A percentile compares a stretch with the other conserved stretches of the same genome.
phyloP scores from a whole-genome alignment of 2,113 vertebrate species.

The Baryphthengus martii region DNA sequence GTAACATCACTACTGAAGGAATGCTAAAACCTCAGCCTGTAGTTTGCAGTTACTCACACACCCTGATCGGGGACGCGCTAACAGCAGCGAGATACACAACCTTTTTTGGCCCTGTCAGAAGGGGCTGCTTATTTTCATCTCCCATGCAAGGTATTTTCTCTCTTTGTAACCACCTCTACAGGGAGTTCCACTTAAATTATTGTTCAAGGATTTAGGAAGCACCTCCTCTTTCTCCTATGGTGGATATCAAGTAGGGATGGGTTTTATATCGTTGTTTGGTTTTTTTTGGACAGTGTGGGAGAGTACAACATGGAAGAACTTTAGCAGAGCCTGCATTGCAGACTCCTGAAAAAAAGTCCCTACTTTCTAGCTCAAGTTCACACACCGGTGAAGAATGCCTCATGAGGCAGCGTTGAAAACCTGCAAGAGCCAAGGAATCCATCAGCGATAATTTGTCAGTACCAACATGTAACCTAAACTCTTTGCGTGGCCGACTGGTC shows the following conservation, averaged over 20 bases:
- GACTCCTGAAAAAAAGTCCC: neutral
- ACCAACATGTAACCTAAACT: neutral
- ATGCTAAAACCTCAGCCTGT: neutral
- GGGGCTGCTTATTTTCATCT: neutral
- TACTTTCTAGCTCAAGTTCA: neutral
- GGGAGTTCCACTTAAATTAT: neutral
- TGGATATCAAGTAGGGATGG: neutral
- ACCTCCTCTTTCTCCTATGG: neutral
- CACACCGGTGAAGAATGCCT: neutral
- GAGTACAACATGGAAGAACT: neutral
- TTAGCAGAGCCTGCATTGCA: neutral
- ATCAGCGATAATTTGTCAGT: neutral
- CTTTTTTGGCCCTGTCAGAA: neutral
- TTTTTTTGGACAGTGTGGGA: neutral
- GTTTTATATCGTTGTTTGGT: neutral
- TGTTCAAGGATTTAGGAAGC: neutral
- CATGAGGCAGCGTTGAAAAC: neutral
- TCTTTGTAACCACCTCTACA: neutral
- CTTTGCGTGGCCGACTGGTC: neutral
- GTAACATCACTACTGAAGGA: neutral
- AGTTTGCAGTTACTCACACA: neutral
- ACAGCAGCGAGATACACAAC: neutral
- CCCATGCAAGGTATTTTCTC: neutral
- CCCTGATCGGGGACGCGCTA: neutral
- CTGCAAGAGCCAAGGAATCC: slow-evolving; percentile 17